Evolutionary conservation across 2,113 vertebrate genomes (phyloP), one percentile per base, ranked within the genome.

Genomic region (Coregonus clupeaformis): DNA sequence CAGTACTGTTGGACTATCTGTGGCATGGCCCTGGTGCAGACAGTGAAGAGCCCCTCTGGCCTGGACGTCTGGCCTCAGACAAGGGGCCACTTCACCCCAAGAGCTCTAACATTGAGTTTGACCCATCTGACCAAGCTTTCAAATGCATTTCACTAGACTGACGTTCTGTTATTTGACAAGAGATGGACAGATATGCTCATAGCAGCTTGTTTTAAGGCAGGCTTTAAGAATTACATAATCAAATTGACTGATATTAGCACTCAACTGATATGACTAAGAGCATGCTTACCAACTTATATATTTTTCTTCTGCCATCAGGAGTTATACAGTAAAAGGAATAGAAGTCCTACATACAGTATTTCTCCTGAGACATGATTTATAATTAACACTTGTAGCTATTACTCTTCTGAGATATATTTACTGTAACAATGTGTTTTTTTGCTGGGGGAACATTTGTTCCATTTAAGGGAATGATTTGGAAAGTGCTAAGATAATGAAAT

Each of bases 401-500:
- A n/a, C 83, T 72, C 2, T 67, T 24, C 64, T 42, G 57, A 20
- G 80, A 79, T 74, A 73, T 27, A 82, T 84, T 81, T 76, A 72
- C 36, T 78, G 24, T 29, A 20, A 13, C 72, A 47, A 66, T 14
- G 2, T 72, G 64, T 52, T 67, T 52, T 81, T 25, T n/a, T 14
- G 68, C 73, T 30, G 6, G 16, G 13, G 30, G 45, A 47, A 78
- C 60, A 79, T 75, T 81, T 83, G 80, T 68, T 74, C 63, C 75
- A 74, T 79, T 85, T 80, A 77, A 86, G 77, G 79, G 74, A 86
- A 73, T 80, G 67, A 85, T 86, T 89, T 87, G 77, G 68, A 87
- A 86, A 85, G 80, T 75, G 83, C 77, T 81, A 65, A 86, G 88
- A 87, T 92, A 89, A 91, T 91, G 83, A 75, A 81, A 84, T 79